Percentiles rank a stretch among this genome's conserved stretches.
phyloP scores from a whole-genome alignment of 2,797 vertebrate genomes.

The Cyprinodon diabolis region DNA sequence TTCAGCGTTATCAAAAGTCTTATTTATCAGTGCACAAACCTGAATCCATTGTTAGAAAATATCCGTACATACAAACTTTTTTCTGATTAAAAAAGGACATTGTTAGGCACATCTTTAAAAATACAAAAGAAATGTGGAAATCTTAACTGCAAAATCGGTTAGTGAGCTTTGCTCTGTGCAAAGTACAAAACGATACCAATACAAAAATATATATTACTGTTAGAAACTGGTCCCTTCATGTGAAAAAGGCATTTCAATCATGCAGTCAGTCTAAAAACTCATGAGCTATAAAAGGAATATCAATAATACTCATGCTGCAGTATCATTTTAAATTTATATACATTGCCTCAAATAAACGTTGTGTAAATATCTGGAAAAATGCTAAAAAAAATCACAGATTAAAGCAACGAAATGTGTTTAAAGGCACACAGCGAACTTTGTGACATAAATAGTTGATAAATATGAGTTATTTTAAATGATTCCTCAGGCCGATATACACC shows the following conservation, averaged over 20 bases:
- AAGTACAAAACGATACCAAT: slow-evolving; percentile 19
- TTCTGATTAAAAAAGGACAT: slow-evolving; percentile 11
- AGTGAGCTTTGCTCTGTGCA: slow-evolving; percentile 22
- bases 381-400: slow-evolving; percentile 6
- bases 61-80: slow-evolving; percentile 19
- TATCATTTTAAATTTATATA: slow-evolving; percentile 20
- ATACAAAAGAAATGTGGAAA: slow-evolving; percentile 12
- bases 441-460: too few species aligned
- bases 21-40: slow-evolving; percentile 52
- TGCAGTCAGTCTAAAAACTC: slow-evolving; percentile 36
- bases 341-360: slow-evolving; percentile 24
- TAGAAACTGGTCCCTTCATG: neutral
- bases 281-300: slow-evolving; percentile 32
- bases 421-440: too few species aligned
- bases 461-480: too few species aligned
- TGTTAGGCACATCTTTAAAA: neutral
- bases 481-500: too few species aligned
- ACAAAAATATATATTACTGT: slow-evolving; percentile 11
- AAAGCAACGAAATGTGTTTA: neutral
- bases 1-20: slow-evolving; percentile 25
- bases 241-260: slow-evolving; percentile 15
- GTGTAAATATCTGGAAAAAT: slow-evolving; percentile 13
- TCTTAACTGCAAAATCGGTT: slow-evolving; percentile 9
- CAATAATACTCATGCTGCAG: neutral
- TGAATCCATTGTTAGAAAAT: slow-evolving; percentile 40